Conservation (phyloP, 2,888 invertebrate species). For the Stegophylla sp. region DNA sequence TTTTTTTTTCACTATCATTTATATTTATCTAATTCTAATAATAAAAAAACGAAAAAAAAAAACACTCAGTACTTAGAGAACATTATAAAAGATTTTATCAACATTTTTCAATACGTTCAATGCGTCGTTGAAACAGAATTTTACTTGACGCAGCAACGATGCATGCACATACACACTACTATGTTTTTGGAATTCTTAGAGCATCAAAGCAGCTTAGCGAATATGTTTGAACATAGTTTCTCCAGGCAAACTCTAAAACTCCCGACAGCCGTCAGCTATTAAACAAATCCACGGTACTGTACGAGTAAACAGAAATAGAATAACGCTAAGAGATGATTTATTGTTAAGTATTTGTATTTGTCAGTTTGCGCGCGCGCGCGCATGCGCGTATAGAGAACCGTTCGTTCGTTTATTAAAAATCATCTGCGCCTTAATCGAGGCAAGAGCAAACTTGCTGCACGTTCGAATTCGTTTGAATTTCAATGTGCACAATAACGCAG, state of each 20-base stretch:
- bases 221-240: constrained; percentile 36
- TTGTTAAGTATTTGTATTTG: constrained; percentile 1
- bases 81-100: too few species aligned
- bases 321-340: constrained; percentile 5
- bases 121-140: not conserved
- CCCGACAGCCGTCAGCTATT: constrained; percentile 45
- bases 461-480: too few species aligned
- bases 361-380: not conserved
- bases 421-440: too few species aligned
- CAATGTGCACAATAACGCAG: too few species aligned
- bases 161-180: not conserved
- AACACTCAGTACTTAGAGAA: too few species aligned
- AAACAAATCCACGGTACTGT: constrained; percentile 1
- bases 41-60: too few species aligned
- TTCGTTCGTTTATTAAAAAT: not conserved
- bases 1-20: too few species aligned
- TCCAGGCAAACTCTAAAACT: constrained; percentile 23
- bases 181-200: constrained; percentile 32
- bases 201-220: constrained; percentile 47
- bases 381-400: not conserved
- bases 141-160: not conserved
- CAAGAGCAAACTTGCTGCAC: too few species aligned
- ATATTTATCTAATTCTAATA: too few species aligned
- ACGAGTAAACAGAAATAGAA: not conserved
- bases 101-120: not conserved